These are phyloP conservation scores for Gerris lacustris DNA, from an alignment of 2,888 invertebrate species.

Conservation along the genomic window DNA sequence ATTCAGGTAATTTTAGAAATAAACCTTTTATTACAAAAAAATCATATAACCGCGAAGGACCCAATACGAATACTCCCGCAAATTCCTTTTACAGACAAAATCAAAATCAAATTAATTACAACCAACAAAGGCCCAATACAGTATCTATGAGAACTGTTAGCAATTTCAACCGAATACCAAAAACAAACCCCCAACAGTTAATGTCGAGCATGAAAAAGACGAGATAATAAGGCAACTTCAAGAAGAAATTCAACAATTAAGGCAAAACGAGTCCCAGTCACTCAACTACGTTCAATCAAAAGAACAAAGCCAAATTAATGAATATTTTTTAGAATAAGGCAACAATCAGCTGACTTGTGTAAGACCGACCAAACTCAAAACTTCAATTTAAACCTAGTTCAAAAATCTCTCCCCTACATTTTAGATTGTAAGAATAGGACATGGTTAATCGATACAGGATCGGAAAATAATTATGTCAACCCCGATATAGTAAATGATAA, in stretches of 20 bases:
- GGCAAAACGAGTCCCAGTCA: not conserved
- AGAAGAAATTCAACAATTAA: not conserved
- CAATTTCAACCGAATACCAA: not conserved
- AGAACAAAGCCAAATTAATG: not conserved
- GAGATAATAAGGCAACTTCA: not conserved
- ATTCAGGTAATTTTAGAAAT: no score
- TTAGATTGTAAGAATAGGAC: not conserved
- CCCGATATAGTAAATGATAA: no score
- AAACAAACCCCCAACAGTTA: not conserved
- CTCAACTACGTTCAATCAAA: not conserved
- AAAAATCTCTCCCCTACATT: conserved; percentile 7
- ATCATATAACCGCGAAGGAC: no score
- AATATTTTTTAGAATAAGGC: conserved; percentile 9
- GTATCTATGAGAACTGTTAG: not conserved
- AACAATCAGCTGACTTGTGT: not conserved
- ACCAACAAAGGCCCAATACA: no score
- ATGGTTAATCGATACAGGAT: no score
- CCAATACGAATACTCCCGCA: no score
- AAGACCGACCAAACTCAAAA: not conserved
- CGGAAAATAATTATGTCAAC: no score
- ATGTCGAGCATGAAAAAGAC: not conserved
- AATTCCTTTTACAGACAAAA: no score
- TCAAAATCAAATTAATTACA: no score
- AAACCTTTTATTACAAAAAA: no score
- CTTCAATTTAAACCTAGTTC: not conserved